Evolutionary conservation across 1,140 invertebrate species (phyloP).

Genomic region (Paraescarpia echinospica): DNA sequence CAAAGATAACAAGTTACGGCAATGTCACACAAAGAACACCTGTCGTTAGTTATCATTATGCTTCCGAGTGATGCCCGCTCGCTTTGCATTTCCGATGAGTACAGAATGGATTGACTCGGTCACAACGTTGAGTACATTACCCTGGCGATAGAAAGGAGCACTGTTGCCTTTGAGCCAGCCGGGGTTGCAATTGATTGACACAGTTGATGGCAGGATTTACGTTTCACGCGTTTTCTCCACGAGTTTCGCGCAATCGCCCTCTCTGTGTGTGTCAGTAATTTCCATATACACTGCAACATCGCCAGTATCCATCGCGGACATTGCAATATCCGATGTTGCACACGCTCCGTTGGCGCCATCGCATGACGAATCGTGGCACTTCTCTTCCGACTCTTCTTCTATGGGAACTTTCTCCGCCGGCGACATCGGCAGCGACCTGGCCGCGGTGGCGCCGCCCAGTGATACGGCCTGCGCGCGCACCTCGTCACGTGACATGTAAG

Average conservation of each 20-base stretch:
- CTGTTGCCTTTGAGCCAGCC: neutral
- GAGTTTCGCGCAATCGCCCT: neutral
- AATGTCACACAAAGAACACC: neutral
- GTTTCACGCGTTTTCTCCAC: neutral
- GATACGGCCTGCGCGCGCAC: constrained; percentile 3
- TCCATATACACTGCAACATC: neutral
- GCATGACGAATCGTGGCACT: neutral
- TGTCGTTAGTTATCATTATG: neutral
- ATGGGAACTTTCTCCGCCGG: neutral
- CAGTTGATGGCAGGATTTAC: neutral
- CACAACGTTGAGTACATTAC: neutral
- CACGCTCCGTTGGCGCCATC: neutral
- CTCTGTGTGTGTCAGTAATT: neutral
- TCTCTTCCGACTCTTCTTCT: neutral
- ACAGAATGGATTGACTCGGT: neutral
- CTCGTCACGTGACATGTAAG: constrained; percentile 8
- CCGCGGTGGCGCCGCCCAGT: neutral
- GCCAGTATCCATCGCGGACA: neutral
- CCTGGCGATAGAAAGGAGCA: neutral
- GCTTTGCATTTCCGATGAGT: neutral
- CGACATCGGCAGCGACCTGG: neutral
- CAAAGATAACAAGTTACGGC: neutral
- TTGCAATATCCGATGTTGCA: neutral
- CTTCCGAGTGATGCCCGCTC: neutral
- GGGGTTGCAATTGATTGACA: neutral